Percentiles rank a stretch among this genome's conserved stretches.
phyloP scores from a whole-genome alignment of 2,888 invertebrate species.

The Sphinx pinastri region DNA sequence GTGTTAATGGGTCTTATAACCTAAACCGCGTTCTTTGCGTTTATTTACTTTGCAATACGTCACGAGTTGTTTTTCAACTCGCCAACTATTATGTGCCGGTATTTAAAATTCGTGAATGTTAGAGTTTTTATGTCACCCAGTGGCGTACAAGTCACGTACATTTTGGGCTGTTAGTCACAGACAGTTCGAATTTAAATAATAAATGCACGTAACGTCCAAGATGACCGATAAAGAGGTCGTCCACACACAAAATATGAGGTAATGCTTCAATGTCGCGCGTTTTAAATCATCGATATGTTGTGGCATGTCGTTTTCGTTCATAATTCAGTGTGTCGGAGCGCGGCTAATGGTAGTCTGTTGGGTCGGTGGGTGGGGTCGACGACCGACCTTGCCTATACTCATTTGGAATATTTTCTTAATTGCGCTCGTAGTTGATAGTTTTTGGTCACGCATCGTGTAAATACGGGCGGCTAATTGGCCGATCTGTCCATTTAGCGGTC shows the following conservation, averaged over 20 bases:
- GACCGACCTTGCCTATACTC: constrained; percentile 68
- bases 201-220: constrained; percentile 68
- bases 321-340: constrained; percentile 52
- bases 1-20: constrained; percentile 19
- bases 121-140: constrained; percentile 42
- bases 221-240: constrained; percentile 79
- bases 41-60: constrained; percentile 29
- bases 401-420: constrained; percentile 66
- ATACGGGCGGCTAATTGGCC: constrained; percentile 40
- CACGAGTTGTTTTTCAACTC: constrained; percentile 25
- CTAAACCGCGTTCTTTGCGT: constrained; percentile 2
- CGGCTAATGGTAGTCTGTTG: constrained; percentile 53
- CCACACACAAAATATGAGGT: constrained; percentile 67
- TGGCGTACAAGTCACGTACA: constrained; percentile 50
- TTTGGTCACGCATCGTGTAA: constrained; percentile 62
- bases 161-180: constrained; percentile 62
- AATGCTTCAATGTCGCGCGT: constrained; percentile 64
- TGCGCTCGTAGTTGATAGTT: constrained; percentile 64
- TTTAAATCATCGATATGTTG: constrained; percentile 45
- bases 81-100: constrained; percentile 16
- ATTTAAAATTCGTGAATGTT: constrained; percentile 42
- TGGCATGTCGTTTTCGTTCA: constrained; percentile 41
- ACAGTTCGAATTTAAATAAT: constrained; percentile 71
- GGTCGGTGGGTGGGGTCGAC: constrained; percentile 48
- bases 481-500: constrained; percentile 49